phyloP scores from a whole-genome alignment of 53 echinoderm and acorn worm species.

The Echinarachnius parma region DNA sequence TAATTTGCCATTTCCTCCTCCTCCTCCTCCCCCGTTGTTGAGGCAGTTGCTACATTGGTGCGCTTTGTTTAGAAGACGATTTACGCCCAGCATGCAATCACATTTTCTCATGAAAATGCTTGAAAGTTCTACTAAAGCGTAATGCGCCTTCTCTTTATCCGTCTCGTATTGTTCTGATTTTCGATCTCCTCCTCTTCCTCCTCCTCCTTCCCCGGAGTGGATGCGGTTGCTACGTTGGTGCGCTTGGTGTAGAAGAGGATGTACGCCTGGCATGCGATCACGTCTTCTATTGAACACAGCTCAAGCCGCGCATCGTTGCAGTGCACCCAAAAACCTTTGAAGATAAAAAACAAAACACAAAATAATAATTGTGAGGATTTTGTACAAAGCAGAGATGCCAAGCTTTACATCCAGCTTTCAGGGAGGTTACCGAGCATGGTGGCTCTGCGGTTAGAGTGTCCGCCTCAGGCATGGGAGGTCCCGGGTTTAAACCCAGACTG shows the following conservation, averaged over 20 bases:
- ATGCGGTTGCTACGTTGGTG: slow-evolving; percentile 54
- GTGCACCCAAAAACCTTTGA: slow-evolving; percentile 81
- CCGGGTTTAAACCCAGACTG: no score
- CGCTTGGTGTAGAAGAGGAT: slow-evolving; percentile 91
- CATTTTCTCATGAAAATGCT: slow-evolving; percentile 77
- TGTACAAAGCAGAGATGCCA: no score
- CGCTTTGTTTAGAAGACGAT: slow-evolving; percentile 90
- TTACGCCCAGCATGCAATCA: slow-evolving; percentile 75
- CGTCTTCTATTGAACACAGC: slow-evolving; percentile 84
- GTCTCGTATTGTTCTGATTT: not conserved
- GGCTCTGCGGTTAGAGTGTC: no score
- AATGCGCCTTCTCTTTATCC: not conserved
- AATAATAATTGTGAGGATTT: no score
- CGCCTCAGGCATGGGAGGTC: no score
- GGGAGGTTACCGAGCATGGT: no score
- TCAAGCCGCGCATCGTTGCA: slow-evolving; percentile 92
- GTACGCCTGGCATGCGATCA: slow-evolving; percentile 78
- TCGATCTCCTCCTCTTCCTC: not conserved
- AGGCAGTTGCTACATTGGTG: slow-evolving; percentile 55
- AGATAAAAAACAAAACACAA: not conserved
- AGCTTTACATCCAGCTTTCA: no score
- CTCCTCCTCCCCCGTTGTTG: slow-evolving; percentile 42
- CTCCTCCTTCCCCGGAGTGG: slow-evolving; percentile 51
- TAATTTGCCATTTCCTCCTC: not conserved
- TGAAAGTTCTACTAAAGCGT: no score